These are phyloP conservation scores for Chironomus riparius DNA, from an alignment of 2,888 invertebrate species.

Conservation along the genomic window DNA sequence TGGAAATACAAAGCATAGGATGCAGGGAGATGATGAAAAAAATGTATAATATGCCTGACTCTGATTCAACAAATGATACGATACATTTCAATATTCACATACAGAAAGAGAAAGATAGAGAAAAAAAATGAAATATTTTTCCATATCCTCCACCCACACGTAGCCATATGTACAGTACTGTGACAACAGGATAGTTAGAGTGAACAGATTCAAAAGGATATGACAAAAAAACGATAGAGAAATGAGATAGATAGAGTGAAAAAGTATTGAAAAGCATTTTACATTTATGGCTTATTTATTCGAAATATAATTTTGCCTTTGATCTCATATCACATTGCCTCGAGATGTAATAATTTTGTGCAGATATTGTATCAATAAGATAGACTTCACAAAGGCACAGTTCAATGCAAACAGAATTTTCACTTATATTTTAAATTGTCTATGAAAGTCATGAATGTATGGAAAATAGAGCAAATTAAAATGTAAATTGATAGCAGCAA, in stretches of 20 bases:
- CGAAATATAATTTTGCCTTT: slow-evolving; percentile 6
- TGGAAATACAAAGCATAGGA: not conserved
- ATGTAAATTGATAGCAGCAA: not conserved
- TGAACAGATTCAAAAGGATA: not conserved
- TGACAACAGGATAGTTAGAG: too few relatives aligned
- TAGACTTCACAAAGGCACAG: not conserved
- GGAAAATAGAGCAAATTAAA: not conserved
- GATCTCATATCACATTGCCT: slow-evolving; percentile 22
- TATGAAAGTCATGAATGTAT: not conserved
- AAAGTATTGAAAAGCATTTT: not conserved
- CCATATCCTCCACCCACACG: not conserved
- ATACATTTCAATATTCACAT: slow-evolving; percentile 8
- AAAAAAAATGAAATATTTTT: not conserved
- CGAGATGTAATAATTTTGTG: slow-evolving; percentile 16
- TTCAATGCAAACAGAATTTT: not conserved
- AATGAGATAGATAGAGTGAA: not conserved
- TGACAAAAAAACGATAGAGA: not conserved
- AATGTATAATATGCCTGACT: not conserved
- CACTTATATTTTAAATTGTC: not conserved
- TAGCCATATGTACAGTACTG: too few relatives aligned
- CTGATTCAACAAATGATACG: slow-evolving; percentile 10
- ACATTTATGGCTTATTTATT: slow-evolving; percentile 11
- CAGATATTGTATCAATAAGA: not conserved
- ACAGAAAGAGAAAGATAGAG: too few relatives aligned
- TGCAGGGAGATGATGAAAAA: not conserved